phyloP scores from a whole-genome alignment of 1,140 invertebrate species.

The Atta colombica region DNA sequence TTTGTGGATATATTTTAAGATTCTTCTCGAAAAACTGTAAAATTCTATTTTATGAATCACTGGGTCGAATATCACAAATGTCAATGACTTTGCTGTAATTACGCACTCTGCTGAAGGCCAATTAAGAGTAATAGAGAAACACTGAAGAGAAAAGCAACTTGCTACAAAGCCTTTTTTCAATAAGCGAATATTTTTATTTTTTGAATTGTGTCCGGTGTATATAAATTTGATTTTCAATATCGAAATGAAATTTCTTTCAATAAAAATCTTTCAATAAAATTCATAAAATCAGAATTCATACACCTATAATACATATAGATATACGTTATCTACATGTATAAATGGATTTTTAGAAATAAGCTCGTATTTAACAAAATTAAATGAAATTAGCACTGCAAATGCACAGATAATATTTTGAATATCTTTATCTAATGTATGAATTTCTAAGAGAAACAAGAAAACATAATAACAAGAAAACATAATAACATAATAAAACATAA shows the following conservation, averaged over 20 bases:
- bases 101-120: constrained; percentile 16
- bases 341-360: constrained; percentile 9
- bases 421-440: not conserved
- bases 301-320: no score
- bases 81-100: constrained; percentile 8
- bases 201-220: constrained; percentile 1
- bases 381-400: not conserved
- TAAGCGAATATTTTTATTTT: constrained; percentile 26
- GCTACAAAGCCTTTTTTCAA: constrained; percentile 25
- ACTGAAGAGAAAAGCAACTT: constrained; percentile 34
- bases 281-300: not conserved
- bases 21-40: not conserved
- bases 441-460: not conserved
- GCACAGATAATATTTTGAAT: not conserved
- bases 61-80: constrained; percentile 3
- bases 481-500: not conserved
- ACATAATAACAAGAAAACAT: not conserved
- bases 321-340: not conserved
- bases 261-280: not conserved
- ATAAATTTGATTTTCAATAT: not conserved
- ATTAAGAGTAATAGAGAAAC: constrained; percentile 28
- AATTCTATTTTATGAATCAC: constrained; percentile 31
- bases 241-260: not conserved
- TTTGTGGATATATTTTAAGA: constrained; percentile 35
- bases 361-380: not conserved